These are phyloP conservation scores for Furcifer pardalis DNA, from an alignment of 2,797 vertebrate genomes.

Conservation along the genomic window DNA sequence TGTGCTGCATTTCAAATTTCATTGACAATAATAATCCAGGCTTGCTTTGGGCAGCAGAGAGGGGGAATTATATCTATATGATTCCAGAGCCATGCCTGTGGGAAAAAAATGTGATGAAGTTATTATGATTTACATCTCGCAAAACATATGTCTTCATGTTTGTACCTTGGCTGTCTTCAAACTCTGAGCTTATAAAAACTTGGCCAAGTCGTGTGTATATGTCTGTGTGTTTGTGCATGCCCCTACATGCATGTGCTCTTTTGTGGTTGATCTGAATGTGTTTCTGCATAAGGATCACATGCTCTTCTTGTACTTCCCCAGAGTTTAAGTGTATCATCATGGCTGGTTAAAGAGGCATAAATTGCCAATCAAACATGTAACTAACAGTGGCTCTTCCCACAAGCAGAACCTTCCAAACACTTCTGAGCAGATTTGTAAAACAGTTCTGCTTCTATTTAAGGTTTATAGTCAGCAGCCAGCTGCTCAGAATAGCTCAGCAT, in stretches of 20 bases:
- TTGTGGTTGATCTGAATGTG: slow-evolving; percentile 69
- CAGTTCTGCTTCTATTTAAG: slow-evolving; percentile 37
- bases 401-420: slow-evolving; percentile 50
- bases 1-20: background rate
- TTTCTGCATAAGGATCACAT: slow-evolving; percentile 68
- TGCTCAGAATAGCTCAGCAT: slow-evolving; percentile 14
- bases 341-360: slow-evolving; percentile 63
- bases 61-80: slow-evolving; percentile 34
- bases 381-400: slow-evolving; percentile 61
- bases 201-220: slow-evolving; percentile 57
- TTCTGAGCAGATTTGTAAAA: slow-evolving; percentile 25
- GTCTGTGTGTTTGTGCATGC: background rate
- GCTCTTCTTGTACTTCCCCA: slow-evolving; percentile 60
- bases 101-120: slow-evolving; percentile 64
- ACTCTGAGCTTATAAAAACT: slow-evolving; percentile 57
- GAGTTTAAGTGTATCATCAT: slow-evolving; percentile 61
- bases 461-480: slow-evolving; percentile 37
- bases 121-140: slow-evolving; percentile 59
- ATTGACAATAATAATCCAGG: slow-evolving; percentile 41
- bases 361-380: slow-evolving; percentile 67
- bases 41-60: slow-evolving; percentile 39
- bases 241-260: background rate
- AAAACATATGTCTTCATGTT: slow-evolving; percentile 71
- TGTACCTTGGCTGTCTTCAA: slow-evolving; percentile 51
- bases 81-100: slow-evolving; percentile 59